Evolutionary conservation across 2,888 invertebrate species (phyloP).

Genomic region (Drosophila borborema): DNA sequence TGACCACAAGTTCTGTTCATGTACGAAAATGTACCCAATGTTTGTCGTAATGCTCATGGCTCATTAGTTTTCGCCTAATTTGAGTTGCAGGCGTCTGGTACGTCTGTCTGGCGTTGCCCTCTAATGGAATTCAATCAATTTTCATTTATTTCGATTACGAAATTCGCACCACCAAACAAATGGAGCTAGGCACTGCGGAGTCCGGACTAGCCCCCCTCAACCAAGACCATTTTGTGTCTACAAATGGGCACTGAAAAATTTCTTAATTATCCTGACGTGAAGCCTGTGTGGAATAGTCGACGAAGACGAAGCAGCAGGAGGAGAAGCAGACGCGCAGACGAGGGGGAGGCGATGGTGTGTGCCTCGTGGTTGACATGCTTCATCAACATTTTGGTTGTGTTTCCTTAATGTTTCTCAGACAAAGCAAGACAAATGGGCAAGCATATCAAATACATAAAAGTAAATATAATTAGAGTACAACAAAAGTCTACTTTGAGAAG

Average conservation of each 20-base stretch:
- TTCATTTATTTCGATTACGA: slow-evolving; percentile 81
- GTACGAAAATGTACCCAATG: slow-evolving; percentile 28
- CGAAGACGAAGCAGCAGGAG: neutral
- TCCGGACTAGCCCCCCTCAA: slow-evolving; percentile 14
- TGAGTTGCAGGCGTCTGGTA: slow-evolving; percentile 55
- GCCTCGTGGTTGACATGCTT: slow-evolving; percentile 58
- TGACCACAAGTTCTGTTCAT: slow-evolving; percentile 43
- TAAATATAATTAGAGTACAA: neutral
- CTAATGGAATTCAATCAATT: slow-evolving; percentile 83
- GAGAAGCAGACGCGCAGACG: neutral
- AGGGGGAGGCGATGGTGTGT: neutral
- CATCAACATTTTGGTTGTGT: slow-evolving; percentile 38
- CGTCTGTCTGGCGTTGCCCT: slow-evolving; percentile 25
- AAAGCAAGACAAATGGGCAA: slow-evolving; percentile 70
- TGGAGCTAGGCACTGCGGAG: slow-evolving; percentile 33
- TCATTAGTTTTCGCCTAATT: slow-evolving; percentile 78
- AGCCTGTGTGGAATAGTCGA: slow-evolving; percentile 15
- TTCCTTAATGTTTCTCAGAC: slow-evolving; percentile 55
- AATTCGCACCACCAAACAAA: slow-evolving; percentile 67
- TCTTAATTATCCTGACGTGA: slow-evolving; percentile 78
- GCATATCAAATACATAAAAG: slow-evolving; percentile 6
- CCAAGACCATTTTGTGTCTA: slow-evolving; percentile 20
- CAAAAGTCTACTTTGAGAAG: neutral
- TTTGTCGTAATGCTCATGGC: slow-evolving; percentile 61
- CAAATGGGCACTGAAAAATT: slow-evolving; percentile 73